phyloP scores from a whole-genome alignment of 1,140 invertebrate species.

The Onthophagus taurus region DNA sequence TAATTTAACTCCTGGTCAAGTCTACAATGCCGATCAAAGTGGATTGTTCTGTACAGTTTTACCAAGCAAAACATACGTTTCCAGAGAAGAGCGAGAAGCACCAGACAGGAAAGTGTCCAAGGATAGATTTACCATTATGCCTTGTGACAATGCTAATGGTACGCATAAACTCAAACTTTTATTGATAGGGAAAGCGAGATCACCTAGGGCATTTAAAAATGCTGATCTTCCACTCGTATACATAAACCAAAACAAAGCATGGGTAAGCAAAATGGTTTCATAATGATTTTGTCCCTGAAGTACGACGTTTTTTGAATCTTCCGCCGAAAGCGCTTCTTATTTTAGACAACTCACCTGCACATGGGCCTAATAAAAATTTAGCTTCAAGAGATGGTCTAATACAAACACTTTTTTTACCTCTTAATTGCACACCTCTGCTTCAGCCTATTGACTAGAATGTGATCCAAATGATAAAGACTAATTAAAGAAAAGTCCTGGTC shows the following conservation, averaged over 20 bases:
- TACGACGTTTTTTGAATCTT: constrained; percentile 27
- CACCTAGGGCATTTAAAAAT: constrained; percentile 2
- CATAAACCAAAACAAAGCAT: constrained; percentile 3
- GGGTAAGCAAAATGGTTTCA: constrained; percentile 29
- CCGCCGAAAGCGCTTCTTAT: constrained; percentile 35
- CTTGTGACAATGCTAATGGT: constrained; percentile 35
- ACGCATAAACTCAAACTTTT: constrained; percentile 28
- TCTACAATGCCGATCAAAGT: constrained; percentile 32
- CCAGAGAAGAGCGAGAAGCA: constrained; percentile 21
- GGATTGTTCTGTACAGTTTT: constrained; percentile 29
- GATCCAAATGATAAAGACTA: not conserved
- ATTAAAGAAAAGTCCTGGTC: not conserved
- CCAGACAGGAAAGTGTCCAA: constrained; percentile 30
- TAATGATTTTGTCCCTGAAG: constrained; percentile 32
- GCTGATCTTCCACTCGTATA: not conserved
- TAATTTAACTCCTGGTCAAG: constrained; percentile 23
- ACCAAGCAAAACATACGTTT: constrained; percentile 29
- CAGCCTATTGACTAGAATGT: constrained; percentile 41
- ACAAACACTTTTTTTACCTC: constrained; percentile 35
- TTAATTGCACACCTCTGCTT: constrained; percentile 38
- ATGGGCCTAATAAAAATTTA: constrained; percentile 12
- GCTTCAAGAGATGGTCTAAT: not conserved
- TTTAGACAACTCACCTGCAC: constrained; percentile 32
- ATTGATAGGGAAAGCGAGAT: constrained; percentile 1
- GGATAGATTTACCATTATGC: constrained; percentile 33